Base-by-base conservation (phyloP, 2,888 invertebrate genomes). In the Ypsolopha sequella region DNA sequence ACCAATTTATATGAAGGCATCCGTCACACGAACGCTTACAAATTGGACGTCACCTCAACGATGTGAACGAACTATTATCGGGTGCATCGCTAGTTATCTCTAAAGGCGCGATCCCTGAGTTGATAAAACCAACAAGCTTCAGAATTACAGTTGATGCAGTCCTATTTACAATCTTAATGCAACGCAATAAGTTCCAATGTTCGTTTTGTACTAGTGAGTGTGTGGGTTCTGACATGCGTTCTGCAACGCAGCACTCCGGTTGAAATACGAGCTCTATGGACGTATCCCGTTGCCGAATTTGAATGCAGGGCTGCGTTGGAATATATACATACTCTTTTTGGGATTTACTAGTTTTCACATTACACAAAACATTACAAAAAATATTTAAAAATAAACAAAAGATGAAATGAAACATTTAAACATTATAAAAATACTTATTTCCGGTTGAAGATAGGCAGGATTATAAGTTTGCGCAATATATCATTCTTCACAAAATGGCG, bases 241-340 rank as follows among this genome's bases (percentile, higher is more conserved):
- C 38, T 24, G 51, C 36, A 46, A 48, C 48, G 24, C 38, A 36
- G 36, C 36, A 38, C 48, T 36, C 55, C 60, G 55, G 61, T 58
- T 64, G 63, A 70, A 64, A 68, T 68, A 65, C 61, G 66, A 64
- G 59, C 60, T 61, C 60, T 63, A 35, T 14, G 33, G 35, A 13
- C 48, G 38, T 11, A 63, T 63, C 64, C 59, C 52, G 33, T 46
- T 51, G 14, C 43, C 35, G 59, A 62, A 61, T 61, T 63, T 61
- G 63, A 64, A 70, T 68, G 63, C 66, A 61, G 61, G 62, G 62
- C 61, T 90, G 88, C 89, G 88, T 88, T 87, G 82, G 88, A 24
- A 24, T 24, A 24, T 3, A 24, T 4, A 24, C 2, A 4, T 4
- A 24, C 2, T n/a, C 2, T 24, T 24, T 24, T 24, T 24, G 24